Evolutionary conservation across 2,797 vertebrate genomes (phyloP).

Genomic region (Acrossocheilus fasciatus): DNA sequence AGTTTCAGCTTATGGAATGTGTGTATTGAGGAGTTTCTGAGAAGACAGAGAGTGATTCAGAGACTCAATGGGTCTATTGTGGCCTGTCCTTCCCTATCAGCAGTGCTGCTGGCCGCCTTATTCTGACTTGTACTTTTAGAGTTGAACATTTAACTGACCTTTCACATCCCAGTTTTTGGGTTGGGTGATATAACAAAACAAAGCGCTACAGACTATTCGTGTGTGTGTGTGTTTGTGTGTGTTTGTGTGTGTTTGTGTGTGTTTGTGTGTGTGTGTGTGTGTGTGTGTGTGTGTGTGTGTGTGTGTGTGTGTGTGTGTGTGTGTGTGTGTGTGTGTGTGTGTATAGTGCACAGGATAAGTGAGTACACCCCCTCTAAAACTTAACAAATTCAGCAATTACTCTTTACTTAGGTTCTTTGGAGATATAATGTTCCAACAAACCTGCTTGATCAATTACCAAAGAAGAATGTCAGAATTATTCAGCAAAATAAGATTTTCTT

Average conservation of each 20-base stretch:
- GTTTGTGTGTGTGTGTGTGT: no score
- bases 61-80: slow-evolving; percentile 56
- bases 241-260: no score
- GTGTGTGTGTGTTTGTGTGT: background rate
- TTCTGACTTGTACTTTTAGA: slow-evolving; percentile 34
- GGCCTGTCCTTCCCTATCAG: slow-evolving; percentile 34
- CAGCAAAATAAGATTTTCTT: no score
- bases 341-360: no score
- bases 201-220: background rate
- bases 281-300: background rate
- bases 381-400: no score
- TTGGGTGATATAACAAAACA: background rate
- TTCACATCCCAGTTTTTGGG: background rate
- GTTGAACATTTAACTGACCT: background rate
- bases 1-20: slow-evolving; percentile 54
- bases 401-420: no score
- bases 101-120: slow-evolving; percentile 24
- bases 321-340: no score
- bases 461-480: no score
- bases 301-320: background rate
- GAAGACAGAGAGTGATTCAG: slow-evolving; percentile 60
- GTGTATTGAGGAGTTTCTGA: slow-evolving; percentile 54
- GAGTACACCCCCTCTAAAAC: no score
- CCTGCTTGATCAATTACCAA: no score
- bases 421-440: no score